These are phyloP conservation scores for Asteroscopus sphinx DNA, from an alignment of 2,888 invertebrate species.

Conservation along the genomic window DNA sequence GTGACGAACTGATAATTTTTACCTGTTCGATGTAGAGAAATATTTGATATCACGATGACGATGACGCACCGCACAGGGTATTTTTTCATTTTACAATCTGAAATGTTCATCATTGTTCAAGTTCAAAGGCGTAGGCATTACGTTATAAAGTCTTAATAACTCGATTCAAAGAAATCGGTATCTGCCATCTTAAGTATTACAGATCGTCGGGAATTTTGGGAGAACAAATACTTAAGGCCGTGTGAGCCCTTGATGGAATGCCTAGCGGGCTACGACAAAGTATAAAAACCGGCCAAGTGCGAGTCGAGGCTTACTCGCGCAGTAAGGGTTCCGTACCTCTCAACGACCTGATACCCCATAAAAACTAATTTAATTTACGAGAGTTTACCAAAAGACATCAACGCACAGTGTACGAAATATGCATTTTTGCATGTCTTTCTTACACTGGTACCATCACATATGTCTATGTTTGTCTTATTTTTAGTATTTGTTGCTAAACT, in stretches of 20 bases:
- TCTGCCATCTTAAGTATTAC: slow-evolving; percentile 25
- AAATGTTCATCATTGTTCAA: slow-evolving; percentile 10
- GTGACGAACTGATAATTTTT: slow-evolving; percentile 24
- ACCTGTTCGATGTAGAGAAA: slow-evolving; percentile 10
- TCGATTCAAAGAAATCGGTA: slow-evolving; percentile 30
- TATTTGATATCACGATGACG: neutral
- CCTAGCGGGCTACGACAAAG: slow-evolving; percentile 14
- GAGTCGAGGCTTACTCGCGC: no score
- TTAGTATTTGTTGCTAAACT: no score
- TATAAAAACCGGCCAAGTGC: no score
- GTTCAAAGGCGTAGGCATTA: slow-evolving; percentile 4
- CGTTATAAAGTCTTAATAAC: slow-evolving; percentile 13
- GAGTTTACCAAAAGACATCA: no score
- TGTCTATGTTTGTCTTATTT: no score
- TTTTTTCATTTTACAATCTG: slow-evolving; percentile 17
- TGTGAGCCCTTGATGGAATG: slow-evolving; percentile 38
- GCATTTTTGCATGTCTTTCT: no score
- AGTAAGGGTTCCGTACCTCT: no score
- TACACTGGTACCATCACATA: no score
- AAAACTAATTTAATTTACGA: no score
- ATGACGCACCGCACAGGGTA: slow-evolving; percentile 13
- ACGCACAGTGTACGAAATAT: no score
- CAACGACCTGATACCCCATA: no score
- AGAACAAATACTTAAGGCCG: slow-evolving; percentile 29
- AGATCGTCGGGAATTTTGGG: slow-evolving; percentile 33